Conservation (phyloP, 2,113 vertebrate genomes). For the Delphinus delphis region DNA sequence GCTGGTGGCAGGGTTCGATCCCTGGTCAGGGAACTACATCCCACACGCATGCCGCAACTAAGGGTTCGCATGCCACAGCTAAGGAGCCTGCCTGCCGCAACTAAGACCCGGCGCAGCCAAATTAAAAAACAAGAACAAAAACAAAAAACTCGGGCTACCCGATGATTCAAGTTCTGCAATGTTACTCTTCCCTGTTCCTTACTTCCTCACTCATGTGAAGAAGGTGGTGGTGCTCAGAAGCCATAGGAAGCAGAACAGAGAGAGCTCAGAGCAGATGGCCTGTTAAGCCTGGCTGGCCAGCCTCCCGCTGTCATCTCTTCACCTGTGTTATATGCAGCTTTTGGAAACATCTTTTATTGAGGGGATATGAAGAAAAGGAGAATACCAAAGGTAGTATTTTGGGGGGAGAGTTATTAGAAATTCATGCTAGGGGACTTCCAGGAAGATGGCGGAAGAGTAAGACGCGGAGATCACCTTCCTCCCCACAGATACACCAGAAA, state of each 20-base stretch:
- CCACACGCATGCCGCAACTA: no score
- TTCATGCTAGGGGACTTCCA: neutral
- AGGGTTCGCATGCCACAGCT: no score
- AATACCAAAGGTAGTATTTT: neutral
- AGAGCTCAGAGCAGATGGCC: neutral
- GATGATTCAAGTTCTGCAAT: neutral
- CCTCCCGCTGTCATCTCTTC: neutral
- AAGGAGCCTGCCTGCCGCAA: no score
- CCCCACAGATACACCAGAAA: no score
- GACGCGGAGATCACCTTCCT: no score
- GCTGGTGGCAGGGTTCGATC: no score
- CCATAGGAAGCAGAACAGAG: neutral
- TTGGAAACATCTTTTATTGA: neutral
- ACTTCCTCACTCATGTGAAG: neutral
- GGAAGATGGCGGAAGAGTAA: no score
- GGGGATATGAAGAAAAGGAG: neutral
- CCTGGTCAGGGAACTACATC: no score
- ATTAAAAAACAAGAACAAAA: no score
- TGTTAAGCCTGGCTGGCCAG: neutral
- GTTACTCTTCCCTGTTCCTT: neutral
- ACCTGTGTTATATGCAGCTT: neutral
- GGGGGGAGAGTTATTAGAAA: neutral
- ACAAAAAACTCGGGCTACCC: neutral
- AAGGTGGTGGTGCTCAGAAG: neutral
- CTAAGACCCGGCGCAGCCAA: no score